Evolutionary conservation across 1,140 invertebrate species (phyloP).

Genomic region (Dendroctonus ponderosae): DNA sequence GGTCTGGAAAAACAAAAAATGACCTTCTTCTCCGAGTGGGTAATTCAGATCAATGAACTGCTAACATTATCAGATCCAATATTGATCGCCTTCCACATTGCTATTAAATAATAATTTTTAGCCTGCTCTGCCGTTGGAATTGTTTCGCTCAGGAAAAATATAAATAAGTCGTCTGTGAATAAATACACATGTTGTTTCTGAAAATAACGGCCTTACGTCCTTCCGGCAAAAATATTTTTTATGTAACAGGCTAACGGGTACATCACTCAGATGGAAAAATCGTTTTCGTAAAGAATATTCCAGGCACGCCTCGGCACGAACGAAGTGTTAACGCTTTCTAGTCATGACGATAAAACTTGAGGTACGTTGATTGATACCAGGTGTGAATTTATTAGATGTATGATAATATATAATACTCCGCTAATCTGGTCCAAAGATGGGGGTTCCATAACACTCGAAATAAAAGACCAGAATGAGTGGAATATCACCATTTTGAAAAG

Average conservation of each 20-base stretch:
- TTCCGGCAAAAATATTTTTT: constrained; percentile 15
- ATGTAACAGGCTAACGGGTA: constrained; percentile 17
- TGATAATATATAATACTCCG: no score
- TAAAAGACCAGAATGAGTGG: no score
- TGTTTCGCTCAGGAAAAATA: neutral
- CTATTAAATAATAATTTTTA: no score
- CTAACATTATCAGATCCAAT: no score
- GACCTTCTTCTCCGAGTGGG: no score
- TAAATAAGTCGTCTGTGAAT: constrained; percentile 20
- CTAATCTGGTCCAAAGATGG: no score
- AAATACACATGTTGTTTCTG: constrained; percentile 17
- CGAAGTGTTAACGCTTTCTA: constrained; percentile 13
- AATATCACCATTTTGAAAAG: no score
- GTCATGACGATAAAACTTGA: constrained; percentile 22
- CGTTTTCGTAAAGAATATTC: constrained; percentile 19
- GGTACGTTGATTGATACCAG: constrained; percentile 11
- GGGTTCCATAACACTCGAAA: no score
- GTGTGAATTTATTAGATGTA: no score
- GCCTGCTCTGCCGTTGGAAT: constrained; percentile 5
- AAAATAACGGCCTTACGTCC: constrained; percentile 5
- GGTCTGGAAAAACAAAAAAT: no score
- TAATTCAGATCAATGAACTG: no score
- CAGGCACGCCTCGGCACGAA: constrained; percentile 10
- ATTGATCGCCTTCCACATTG: no score
- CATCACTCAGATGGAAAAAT: constrained; percentile 22